Evolutionary conservation across 1,140 invertebrate species (phyloP).

Genomic region (Sarcophaga bullata): DNA sequence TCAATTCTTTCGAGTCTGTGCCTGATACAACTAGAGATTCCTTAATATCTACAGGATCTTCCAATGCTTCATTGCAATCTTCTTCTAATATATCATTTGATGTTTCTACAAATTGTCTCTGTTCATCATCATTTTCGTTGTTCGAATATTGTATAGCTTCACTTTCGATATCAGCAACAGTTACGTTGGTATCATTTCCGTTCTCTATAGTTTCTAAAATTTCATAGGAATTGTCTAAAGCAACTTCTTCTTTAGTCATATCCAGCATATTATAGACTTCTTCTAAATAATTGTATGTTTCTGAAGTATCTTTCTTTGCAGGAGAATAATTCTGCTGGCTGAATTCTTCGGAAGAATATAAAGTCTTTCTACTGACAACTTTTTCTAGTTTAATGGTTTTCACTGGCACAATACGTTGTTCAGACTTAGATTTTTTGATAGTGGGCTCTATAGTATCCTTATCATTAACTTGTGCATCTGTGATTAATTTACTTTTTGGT

Average conservation of each 20-base stretch:
- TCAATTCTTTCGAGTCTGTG: background rate
- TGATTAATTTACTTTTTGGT: background rate
- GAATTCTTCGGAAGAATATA: background rate
- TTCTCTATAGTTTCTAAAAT: background rate
- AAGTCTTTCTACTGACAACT: background rate
- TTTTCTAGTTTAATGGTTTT: background rate
- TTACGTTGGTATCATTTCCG: background rate
- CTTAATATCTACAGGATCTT: background rate
- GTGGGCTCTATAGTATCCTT: background rate
- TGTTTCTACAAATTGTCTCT: background rate
- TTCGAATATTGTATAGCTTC: background rate
- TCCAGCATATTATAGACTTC: background rate
- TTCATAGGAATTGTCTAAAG: background rate
- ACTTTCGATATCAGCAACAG: background rate
- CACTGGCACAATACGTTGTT: background rate
- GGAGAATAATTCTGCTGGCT: background rate
- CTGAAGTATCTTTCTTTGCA: background rate
- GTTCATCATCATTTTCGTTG: background rate
- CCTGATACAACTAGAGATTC: background rate
- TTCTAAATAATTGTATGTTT: background rate
- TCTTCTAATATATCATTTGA: background rate
- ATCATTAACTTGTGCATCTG: background rate
- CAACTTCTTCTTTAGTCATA: constrained; percentile 6
- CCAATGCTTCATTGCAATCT: background rate
- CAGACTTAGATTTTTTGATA: background rate